Evolutionary conservation across 2,888 invertebrate species (phyloP).

Genomic region (Ennomos quercinarius): DNA sequence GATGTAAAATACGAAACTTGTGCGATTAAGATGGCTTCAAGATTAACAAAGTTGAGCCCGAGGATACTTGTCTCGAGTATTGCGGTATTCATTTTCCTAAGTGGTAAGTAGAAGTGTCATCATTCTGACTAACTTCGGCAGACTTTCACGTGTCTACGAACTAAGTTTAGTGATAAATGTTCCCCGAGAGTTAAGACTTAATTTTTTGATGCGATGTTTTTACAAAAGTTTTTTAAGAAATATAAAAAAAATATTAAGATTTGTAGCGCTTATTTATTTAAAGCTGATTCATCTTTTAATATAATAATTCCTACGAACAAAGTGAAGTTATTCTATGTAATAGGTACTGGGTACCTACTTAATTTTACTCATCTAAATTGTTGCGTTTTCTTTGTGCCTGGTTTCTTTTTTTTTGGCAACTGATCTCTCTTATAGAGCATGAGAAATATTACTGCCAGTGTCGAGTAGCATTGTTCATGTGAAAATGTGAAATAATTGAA

Average conservation of each 20-base stretch:
- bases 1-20: slow-evolving; percentile 41
- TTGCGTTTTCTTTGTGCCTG: too few species aligned
- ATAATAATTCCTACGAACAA: too few species aligned
- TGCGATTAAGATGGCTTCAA: slow-evolving; percentile 61
- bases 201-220: slow-evolving; percentile 45
- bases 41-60: slow-evolving; percentile 47
- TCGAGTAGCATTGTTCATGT: too few species aligned
- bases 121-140: slow-evolving; percentile 49
- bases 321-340: too few species aligned
- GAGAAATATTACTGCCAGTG: too few species aligned
- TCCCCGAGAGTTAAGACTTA: slow-evolving; percentile 32
- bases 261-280: background rate
- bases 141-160: slow-evolving; percentile 49
- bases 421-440: too few species aligned
- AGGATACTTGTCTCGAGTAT: slow-evolving; percentile 42
- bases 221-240: slow-evolving; percentile 37
- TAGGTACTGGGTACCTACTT: too few species aligned
- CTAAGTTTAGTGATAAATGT: slow-evolving; percentile 59
- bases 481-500: too few species aligned
- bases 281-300: background rate
- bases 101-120: slow-evolving; percentile 69
- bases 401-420: too few species aligned
- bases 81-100: slow-evolving; percentile 70
- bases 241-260: slow-evolving; percentile 8
- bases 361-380: too few species aligned